Conservation (phyloP, 2,113 vertebrate genomes). For the Oncorhynchus mykiss region DNA sequence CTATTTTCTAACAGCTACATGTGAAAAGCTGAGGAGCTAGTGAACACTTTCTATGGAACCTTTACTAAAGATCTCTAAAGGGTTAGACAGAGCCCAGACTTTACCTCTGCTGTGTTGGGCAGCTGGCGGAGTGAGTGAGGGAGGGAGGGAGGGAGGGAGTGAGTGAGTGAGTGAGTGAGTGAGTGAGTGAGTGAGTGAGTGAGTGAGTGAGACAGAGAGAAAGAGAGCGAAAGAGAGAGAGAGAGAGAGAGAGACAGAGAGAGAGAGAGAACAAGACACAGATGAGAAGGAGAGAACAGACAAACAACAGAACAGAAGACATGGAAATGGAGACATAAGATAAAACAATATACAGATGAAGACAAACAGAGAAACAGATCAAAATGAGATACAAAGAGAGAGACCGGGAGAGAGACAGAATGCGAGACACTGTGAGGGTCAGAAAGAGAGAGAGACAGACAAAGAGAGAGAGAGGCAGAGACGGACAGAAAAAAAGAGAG, state of each 20-base stretch:
- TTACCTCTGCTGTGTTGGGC: slow-evolving; percentile 81
- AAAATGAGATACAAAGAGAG: background rate
- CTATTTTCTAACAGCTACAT: too few species aligned
- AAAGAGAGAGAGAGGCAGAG: too few species aligned
- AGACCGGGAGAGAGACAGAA: too few species aligned
- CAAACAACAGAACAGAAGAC: slow-evolving; percentile 1
- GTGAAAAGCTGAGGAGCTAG: too few species aligned
- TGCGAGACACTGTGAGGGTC: too few species aligned
- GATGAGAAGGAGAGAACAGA: slow-evolving; percentile 1
- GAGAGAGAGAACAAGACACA: background rate
- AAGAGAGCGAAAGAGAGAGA: background rate
- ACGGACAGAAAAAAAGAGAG: too few species aligned
- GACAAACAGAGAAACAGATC: background rate
- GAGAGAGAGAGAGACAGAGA: slow-evolving; percentile 9
- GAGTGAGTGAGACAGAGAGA: slow-evolving; percentile 29
- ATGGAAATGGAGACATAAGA: background rate
- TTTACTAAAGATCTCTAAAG: background rate
- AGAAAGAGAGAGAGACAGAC: too few species aligned
- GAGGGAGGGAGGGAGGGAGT: background rate
- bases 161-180: too few species aligned
- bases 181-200: background rate
- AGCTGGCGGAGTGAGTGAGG: slow-evolving; percentile 60
- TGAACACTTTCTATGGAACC: too few species aligned
- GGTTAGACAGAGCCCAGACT: background rate
- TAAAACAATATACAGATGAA: background rate